Conservation (phyloP, 2,797 vertebrate species). For the Neostethus bicornis region DNA sequence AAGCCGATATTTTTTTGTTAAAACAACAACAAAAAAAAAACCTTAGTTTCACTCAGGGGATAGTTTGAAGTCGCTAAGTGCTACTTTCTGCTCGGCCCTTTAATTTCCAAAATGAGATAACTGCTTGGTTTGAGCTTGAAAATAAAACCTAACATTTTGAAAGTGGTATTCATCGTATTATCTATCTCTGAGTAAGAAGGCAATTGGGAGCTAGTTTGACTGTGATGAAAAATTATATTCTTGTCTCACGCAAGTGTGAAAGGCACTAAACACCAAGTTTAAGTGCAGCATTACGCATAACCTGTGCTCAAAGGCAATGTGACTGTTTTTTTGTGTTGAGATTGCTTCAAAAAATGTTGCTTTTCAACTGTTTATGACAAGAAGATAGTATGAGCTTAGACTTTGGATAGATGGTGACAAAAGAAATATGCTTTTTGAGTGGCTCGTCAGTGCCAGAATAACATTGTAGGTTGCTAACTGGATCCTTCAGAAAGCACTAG, state of each 20-base stretch:
- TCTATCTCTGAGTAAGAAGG: background rate
- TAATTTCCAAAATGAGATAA: background rate
- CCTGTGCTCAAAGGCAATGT: slow-evolving; percentile 10
- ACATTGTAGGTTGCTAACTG: slow-evolving; percentile 57
- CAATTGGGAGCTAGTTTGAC: background rate
- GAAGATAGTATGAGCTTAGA: slow-evolving; percentile 62
- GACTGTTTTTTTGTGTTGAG: slow-evolving; percentile 26
- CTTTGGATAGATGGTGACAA: slow-evolving; percentile 59
- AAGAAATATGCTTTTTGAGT: slow-evolving; percentile 47
- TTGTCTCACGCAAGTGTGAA: background rate
- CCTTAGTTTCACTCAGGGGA: background rate
- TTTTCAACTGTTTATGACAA: slow-evolving; percentile 31
- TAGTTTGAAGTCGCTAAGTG: background rate
- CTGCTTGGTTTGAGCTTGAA: background rate
- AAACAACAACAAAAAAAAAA: no score
- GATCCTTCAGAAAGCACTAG: slow-evolving; percentile 40
- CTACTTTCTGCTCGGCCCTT: no score
- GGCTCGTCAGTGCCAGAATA: slow-evolving; percentile 58
- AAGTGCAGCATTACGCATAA: slow-evolving; percentile 4
- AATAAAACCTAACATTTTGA: background rate
- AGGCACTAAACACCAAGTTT: background rate
- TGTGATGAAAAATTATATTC: background rate
- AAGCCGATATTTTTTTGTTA: no score
- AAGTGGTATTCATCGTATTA: background rate
- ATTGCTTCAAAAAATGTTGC: slow-evolving; percentile 1